These are phyloP conservation scores for Oncorhynchus kisutch DNA, from an alignment of 2,113 vertebrate genomes.

Conservation along the genomic window DNA sequence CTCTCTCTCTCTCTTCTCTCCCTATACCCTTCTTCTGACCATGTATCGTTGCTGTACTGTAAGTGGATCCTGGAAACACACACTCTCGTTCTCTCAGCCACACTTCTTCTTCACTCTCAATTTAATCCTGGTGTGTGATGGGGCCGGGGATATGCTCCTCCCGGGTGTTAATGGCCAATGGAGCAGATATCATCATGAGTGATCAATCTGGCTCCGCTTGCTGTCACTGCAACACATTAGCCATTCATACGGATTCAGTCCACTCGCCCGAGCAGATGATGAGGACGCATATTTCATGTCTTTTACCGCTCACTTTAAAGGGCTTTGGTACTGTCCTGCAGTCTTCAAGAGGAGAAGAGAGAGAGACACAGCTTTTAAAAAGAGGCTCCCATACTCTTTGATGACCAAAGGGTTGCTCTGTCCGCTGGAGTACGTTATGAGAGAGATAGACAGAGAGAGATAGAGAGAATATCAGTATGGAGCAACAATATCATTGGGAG, in stretches of 20 bases:
- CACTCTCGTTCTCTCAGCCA: conserved; percentile 12
- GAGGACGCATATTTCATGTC: conserved; percentile 72
- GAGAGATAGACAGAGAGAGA: not conserved
- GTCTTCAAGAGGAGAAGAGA: conserved; percentile 52
- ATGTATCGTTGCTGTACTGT: too few species aligned
- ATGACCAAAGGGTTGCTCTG: too few species aligned
- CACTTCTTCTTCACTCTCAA: conserved; percentile 70
- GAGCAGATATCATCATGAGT: conserved; percentile 72
- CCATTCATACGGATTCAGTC: conserved; percentile 73
- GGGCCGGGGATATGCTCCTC: conserved; percentile 62
- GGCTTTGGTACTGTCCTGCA: conserved; percentile 46
- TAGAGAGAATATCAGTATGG: not conserved
- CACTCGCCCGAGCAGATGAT: conserved; percentile 72
- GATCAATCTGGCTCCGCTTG: conserved; percentile 68
- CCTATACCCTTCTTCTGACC: too few species aligned
- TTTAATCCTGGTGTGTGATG: conserved; percentile 66
- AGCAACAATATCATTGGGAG: not conserved
- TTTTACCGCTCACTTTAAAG: conserved; percentile 67
- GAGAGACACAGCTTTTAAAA: conserved; percentile 15
- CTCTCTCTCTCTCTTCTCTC: not conserved
- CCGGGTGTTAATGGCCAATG: conserved; percentile 73
- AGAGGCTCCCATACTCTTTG: too few species aligned
- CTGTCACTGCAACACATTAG: conserved; percentile 69
- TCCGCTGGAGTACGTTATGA: not conserved
- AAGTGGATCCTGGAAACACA: not conserved